Evolutionary conservation across 2,113 vertebrate genomes (phyloP).

Genomic region (Tachysurus fulvidraco): DNA sequence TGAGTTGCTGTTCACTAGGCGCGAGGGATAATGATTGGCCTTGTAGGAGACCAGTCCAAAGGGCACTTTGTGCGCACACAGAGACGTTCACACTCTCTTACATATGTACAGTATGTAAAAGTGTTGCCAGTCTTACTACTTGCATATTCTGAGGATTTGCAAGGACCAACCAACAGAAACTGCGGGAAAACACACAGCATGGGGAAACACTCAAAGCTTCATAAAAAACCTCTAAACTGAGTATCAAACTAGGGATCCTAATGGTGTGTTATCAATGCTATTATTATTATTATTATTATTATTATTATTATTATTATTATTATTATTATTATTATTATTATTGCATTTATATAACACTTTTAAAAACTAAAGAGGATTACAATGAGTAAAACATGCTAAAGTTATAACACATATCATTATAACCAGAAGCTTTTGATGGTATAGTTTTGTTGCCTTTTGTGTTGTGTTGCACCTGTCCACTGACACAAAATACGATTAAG

Average conservation of each 20-base stretch:
- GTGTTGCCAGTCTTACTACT: background rate
- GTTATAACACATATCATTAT: no score
- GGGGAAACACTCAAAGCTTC: background rate
- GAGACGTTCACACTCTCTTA: background rate
- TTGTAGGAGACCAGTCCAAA: background rate
- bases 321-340: background rate
- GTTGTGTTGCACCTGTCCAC: background rate
- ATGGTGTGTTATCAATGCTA: background rate
- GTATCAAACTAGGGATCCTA: background rate
- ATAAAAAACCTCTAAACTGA: background rate
- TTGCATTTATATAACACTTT: background rate
- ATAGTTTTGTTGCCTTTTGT: background rate
- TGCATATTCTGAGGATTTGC: background rate
- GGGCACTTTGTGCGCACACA: background rate
- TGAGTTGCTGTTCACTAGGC: background rate
- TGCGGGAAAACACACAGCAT: background rate
- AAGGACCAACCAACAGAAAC: background rate
- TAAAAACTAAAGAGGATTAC: no score
- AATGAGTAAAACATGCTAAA: no score
- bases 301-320: background rate
- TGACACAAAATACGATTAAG: background rate
- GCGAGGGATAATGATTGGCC: background rate
- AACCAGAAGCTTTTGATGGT: background rate
- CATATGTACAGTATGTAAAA: background rate
- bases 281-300: background rate